Percentiles rank a stretch among this genome's conserved stretches.
Conservation (phyloP, 2,113 vertebrate species). For the Merops nubicus region DNA sequence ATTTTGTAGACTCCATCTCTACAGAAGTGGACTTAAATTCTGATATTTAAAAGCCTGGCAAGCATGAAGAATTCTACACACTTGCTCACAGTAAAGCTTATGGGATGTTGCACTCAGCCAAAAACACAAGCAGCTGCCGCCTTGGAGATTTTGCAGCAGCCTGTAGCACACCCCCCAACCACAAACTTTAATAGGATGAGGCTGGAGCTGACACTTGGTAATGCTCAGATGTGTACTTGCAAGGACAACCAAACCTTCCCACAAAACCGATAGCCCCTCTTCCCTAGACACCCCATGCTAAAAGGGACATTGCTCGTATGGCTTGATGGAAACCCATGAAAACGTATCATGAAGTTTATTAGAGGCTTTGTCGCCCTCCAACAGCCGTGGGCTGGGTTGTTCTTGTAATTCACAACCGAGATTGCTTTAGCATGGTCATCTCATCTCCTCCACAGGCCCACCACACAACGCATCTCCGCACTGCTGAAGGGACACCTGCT, state of each 20-base stretch:
- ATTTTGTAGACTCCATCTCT: neutral
- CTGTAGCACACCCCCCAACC: neutral
- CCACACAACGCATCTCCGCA: fast-evolving
- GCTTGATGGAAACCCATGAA: neutral
- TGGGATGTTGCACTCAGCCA: neutral
- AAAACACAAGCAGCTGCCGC: neutral
- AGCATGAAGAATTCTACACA: neutral
- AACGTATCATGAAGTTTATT: fast-evolving
- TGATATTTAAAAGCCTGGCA: neutral
- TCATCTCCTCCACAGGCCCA: neutral
- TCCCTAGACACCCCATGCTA: neutral
- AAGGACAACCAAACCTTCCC: neutral
- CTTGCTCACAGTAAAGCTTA: neutral
- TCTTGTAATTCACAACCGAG: neutral
- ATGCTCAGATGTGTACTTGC: neutral
- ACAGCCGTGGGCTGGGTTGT: fast-evolving
- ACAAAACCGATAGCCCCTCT: neutral
- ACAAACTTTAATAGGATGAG: neutral
- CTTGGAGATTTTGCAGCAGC: neutral
- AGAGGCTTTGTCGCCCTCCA: neutral
- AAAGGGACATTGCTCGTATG: fast-evolving
- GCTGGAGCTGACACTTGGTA: neutral
- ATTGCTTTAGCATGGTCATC: neutral
- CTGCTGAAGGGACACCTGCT: fast-evolving
- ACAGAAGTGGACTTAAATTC: neutral